Evolutionary conservation across 2,797 vertebrate genomes (phyloP), one percentile per base, ranked within the genome.

Genomic region (Spatula clypeata): DNA sequence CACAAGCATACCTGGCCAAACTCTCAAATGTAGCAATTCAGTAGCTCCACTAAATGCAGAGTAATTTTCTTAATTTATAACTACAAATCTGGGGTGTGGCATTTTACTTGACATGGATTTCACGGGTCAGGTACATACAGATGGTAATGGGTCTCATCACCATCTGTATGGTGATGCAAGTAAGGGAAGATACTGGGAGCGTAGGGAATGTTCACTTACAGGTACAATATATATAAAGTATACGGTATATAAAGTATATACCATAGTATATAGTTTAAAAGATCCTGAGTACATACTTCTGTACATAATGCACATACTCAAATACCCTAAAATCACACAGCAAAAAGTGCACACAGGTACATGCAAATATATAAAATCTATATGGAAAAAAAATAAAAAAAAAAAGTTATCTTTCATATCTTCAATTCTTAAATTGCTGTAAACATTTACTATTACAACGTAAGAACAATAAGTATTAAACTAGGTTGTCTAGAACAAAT

Each of bases 111-210:
- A 8, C 40, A 7, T 45, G 11, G 44, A 14, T 82, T 83, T 71
- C 3, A 0, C 27, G 57, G 19, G 15, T 60, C 26, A 32, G 8
- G 19, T 49, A 6, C 11, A 6, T 24, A 7, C 16, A 32, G 2
- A 13, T 62, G 9, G 9, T 69, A 45, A 29, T 3, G 1, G 19
- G 9, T 11, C 40, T 81, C 2, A 8, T 44, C 42, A 19, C 42
- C 42, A 44, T 44, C 42, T 44, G 42, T 44, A 44, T 9, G 18
- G 18, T 44, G 42, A 31, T 7, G 7, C 9, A 27, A 8, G 9
- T 27, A 6, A 11, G 53, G 32, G 31, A 70, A 60, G 27, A 27
- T 38, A 2, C 9, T 79, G 17, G 3, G 4, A 16, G 3, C 11
- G 6, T 5, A 23, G 24, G 32, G 8, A 61, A 14, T 44, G 24